Evolutionary conservation across 2,113 vertebrate species (phyloP), one percentile per base, ranked within the genome.

Genomic region (Urocitellus parryii): DNA sequence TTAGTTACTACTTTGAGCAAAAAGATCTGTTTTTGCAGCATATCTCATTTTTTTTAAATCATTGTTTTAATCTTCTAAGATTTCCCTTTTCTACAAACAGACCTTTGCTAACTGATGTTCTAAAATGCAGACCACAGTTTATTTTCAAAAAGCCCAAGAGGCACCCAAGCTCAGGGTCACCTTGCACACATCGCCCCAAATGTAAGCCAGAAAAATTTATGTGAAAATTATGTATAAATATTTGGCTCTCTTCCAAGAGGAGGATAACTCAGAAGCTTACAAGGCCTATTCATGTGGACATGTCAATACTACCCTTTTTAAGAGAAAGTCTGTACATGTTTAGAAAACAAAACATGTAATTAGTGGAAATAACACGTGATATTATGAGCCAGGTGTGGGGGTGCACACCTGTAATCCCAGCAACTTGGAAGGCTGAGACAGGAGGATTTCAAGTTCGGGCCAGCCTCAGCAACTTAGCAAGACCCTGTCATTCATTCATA

Each of bases 341-440:
- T 88, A 70, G 73, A 90, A 92, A 92, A 85, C 39, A 34, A 18
- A 87, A 8, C 56, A 63, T 61, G 65, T 88, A 63, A 73, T 86
- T 88, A 85, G 27, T 37, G 32, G 72, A 87, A 95, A 81, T 45
- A 81, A 67, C 2, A 45, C 51, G 20, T 53, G 32, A 81, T 70
- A 3, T 39, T 89, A 58, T 74, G 29, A 72, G 9, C 61, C 9
- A 10, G 67, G 67, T 6, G 14, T 58, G 5, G 29, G 10, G 29
- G 34, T 63, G 24, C 61, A 63, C 24, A 63, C 24, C 24, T 10
- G 61, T 63, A 25, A 63, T 25, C 61, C 61, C 61, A 63, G 61
- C 24, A 27, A 63, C 24, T 25, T 27, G 8, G 24, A 22, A 63
- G 24, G 61, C 61, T 25, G 61, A 63, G 61, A 18, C 24, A 63